These are phyloP conservation scores for Agonopterix heracliana DNA, from an alignment of 2,888 invertebrate genomes.

Conservation along the genomic window DNA sequence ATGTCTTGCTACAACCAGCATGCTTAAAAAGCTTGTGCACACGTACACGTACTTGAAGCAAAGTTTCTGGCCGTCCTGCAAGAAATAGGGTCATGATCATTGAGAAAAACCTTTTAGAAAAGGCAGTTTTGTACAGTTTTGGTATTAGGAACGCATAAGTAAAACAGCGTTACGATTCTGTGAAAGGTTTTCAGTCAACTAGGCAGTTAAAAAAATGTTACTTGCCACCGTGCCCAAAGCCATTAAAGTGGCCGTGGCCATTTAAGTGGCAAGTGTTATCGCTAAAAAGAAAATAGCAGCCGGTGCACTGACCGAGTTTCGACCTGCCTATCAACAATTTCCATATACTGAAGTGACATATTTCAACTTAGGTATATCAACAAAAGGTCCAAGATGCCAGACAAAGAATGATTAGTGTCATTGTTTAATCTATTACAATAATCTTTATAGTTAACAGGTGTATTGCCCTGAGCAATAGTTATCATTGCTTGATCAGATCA, in stretches of 20 bases:
- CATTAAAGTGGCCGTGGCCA: slow-evolving; percentile 65
- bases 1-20: background rate
- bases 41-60: no score
- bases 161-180: background rate
- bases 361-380: no score
- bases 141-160: background rate
- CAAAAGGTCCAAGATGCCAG: no score
- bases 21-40: no score
- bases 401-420: background rate
- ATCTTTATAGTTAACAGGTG: background rate
- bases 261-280: no score
- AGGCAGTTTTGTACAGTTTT: no score
- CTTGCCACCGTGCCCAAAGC: slow-evolving; percentile 58
- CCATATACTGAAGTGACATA: background rate
- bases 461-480: background rate
- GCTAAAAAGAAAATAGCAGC: slow-evolving; percentile 52
- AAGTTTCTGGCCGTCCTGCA: no score
- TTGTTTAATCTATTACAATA: no score
- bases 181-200: slow-evolving; percentile 15
- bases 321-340: slow-evolving; percentile 7
- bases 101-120: no score
- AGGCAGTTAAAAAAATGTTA: slow-evolving; percentile 36
- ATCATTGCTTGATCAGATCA: background rate
- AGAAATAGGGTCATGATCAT: no score
- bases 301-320: slow-evolving; percentile 45